Evolutionary conservation across 1,140 invertebrate species (phyloP), one percentile per base, ranked within the genome.

Genomic region (Drosophila busckii): DNA sequence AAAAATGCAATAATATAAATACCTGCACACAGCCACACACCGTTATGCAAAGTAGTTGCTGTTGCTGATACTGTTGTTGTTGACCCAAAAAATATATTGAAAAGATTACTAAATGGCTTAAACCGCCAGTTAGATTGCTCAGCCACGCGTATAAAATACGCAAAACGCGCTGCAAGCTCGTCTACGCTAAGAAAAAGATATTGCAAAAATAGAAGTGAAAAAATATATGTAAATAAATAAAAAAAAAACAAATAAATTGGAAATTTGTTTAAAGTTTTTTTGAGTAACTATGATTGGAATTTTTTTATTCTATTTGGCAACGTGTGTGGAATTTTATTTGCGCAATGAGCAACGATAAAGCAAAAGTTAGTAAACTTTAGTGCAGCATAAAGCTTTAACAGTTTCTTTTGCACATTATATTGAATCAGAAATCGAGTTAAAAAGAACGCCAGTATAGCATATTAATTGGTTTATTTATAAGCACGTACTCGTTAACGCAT

Each of bases 61-160:
- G 49, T 44, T 46, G 12, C 19, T 25, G 42, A 48, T 65, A 31
- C 28, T 61, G 56, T 63, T 65, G 42, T 45, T 66, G 44, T 58
- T 65, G 60, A 71, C 71, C 71, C 45, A 78, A 71, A 78, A 78
- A 78, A n/a, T n/a, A n/a, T n/a, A n/a, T n/a, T n/a, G n/a, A n/a
- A n/a, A 31, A 67, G 66, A 62, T 58, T 60, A 78, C 59, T 62
- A 58, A 59, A 48, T 28, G 65, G 54, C 48, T 38, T 41, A 61
- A 56, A 58, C 32, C 28, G 50, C 12, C 54, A 41, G 34, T 50
- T 58, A 64, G 41, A 48, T 34, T 49, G 60, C 41, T 32, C 48
- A 69, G 52, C 70, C 38, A 35, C 32, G 70, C 62, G 68, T 76
- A 42, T 58, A 76, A 76, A 46, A 46, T 37, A 31, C 70, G 28